Base-by-base conservation (phyloP, 2,113 vertebrate genomes). In the Syngnathoides biaculeatus region DNA sequence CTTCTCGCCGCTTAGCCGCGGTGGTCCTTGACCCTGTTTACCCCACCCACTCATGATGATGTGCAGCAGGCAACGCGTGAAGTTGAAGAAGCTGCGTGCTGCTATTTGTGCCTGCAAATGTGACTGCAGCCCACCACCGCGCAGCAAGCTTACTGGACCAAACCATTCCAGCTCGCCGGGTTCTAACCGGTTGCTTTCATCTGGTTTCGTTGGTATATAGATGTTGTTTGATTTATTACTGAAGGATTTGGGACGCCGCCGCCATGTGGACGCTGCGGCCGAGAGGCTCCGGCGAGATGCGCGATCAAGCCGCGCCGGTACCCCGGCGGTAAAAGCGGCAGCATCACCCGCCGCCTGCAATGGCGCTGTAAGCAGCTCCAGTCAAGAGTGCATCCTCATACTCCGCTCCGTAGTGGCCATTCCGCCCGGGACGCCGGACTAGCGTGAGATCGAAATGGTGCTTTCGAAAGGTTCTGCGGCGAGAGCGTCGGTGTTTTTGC, bases 91-190 rank as follows among this genome's bases (percentile, higher is more conserved):
- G 53, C 74, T 79, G 84, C 78, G 85, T 88, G 78, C 75, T 86
- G 83, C 86, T 86, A 86, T 88, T 84, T 84, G 64, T 82, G 69
- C 82, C 84, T 85, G n/a, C n/a, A n/a, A n/a, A n/a, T n/a, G n/a
- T n/a, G 80, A 87, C 89, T 90, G 91, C 92, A 90, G 87, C 88
- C 84, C 78, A 63, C 85, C 81, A 76, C 82, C 87, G 22, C 86
- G 75, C 88, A 82, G 87, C 86, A 89, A 89, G 87, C 82, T 92
- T 88, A 91, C 62, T 80, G 89, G 92, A 89, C 77, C 79, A 61
- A 92, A 92, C 90, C 91, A 91, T 88, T 92, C 60, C 65, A 40
- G 82, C 77, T 72, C 78, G 82, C 79, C 69, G 74, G 87, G 84
- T 86, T 87, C 73, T 52, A 84, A 83, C 83, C 80, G 76, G 71